Percentiles rank a stretch among this genome's conserved stretches.
These are phyloP conservation scores for Synanthedon vespiformis DNA, from an alignment of 2,888 invertebrate species.

Conservation along the genomic window DNA sequence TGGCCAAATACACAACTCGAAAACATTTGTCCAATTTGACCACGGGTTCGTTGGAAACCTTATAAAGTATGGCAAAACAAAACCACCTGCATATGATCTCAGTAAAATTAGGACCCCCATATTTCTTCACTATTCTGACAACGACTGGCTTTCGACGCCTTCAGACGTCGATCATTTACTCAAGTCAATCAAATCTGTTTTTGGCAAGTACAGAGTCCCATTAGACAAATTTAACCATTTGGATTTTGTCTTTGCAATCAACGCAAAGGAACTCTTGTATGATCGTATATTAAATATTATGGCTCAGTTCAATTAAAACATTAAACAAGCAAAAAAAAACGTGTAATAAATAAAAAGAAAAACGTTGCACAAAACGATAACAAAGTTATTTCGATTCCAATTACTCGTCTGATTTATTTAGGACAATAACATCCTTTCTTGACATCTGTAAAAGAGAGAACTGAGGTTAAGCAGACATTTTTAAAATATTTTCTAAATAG, in stretches of 20 bases:
- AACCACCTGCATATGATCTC: constrained; percentile 63
- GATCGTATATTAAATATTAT: constrained; percentile 57
- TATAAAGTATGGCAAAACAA: constrained; percentile 49
- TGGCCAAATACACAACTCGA: constrained; percentile 53
- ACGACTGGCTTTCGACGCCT: constrained; percentile 63
- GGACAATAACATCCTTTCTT: not conserved
- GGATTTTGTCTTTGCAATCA: constrained; percentile 70
- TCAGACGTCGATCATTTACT: constrained; percentile 51
- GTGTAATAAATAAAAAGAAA: constrained; percentile 1
- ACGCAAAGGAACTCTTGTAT: constrained; percentile 72
- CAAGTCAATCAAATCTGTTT: constrained; percentile 40
- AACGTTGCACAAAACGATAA: not conserved
- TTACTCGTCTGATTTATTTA: not conserved
- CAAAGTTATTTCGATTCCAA: too few relatives aligned
- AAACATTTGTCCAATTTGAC: constrained; percentile 63
- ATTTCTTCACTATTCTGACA: constrained; percentile 61
- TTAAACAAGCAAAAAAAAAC: not conserved
- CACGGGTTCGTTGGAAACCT: constrained; percentile 52
- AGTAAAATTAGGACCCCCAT: constrained; percentile 53
- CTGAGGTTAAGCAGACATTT: not conserved
- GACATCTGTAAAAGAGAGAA: not conserved
- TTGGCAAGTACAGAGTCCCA: constrained; percentile 60
- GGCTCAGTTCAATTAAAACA: constrained; percentile 27
- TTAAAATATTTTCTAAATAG: not conserved
- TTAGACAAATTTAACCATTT: constrained; percentile 64